Conservation (phyloP, 1,140 invertebrate species). For the Coelopa frigida region DNA sequence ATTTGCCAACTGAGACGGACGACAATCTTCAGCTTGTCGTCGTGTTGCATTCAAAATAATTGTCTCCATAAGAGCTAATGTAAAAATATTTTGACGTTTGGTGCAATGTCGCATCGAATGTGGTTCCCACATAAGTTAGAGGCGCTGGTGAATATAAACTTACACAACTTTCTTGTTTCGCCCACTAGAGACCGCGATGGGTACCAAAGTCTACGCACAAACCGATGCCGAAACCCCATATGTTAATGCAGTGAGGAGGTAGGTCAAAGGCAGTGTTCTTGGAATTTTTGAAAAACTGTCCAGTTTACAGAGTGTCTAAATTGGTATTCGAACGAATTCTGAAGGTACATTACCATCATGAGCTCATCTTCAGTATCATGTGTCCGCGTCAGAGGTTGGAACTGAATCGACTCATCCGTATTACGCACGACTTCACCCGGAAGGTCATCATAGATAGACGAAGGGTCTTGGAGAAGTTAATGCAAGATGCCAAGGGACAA, state of each 20-base stretch:
- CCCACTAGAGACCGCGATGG: slow-evolving; percentile 74
- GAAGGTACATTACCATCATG: slow-evolving; percentile 20
- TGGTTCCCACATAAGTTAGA: too few species aligned
- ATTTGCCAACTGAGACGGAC: too few species aligned
- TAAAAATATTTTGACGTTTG: too few species aligned
- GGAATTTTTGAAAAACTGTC: too few species aligned
- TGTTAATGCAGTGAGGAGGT: slow-evolving; percentile 60
- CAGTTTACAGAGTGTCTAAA: slow-evolving; percentile 25
- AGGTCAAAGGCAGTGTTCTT: too few species aligned
- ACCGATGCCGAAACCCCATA: slow-evolving; percentile 59
- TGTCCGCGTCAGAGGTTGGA: slow-evolving; percentile 44
- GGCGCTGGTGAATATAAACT: too few species aligned
- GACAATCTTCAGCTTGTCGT: too few species aligned
- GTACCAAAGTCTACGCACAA: slow-evolving; percentile 67
- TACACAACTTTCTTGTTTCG: slow-evolving; percentile 46
- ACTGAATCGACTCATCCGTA: slow-evolving; percentile 51
- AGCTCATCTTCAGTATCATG: slow-evolving; percentile 32
- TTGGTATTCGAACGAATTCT: slow-evolving; percentile 31
- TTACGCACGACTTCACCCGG: slow-evolving; percentile 61
- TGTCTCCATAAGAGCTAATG: too few species aligned
- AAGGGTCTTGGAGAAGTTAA: too few species aligned
- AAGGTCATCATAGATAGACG: slow-evolving; percentile 47
- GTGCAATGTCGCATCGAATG: too few species aligned
- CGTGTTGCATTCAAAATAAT: too few species aligned
- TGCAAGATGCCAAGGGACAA: too few species aligned